Evolutionary conservation across 2,797 vertebrate species (phyloP), one percentile per base, ranked within the genome.

Genomic region (Paramormyrops hopkinsi): DNA sequence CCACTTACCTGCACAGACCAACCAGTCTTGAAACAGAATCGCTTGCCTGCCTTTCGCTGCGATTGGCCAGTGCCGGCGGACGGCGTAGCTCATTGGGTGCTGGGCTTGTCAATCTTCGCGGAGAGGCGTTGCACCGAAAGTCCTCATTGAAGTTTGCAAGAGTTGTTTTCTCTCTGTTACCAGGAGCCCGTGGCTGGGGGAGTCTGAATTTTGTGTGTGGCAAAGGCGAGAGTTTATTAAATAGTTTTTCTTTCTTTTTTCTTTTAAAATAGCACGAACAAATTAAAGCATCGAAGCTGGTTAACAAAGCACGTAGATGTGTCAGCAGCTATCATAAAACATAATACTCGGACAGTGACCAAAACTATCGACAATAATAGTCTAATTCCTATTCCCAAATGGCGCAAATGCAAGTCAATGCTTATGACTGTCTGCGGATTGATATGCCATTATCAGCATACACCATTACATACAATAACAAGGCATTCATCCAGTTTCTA

Each of bases 1-100:
- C 93, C 93, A 95, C 96, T 96, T 96, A 96, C 96, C 96, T 96
- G 96, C 95, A 95, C 95, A 93, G 95, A 94, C 95, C 96, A 95
- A 94, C 96, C 96, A 95, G 95, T 94, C 95, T 95, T 95, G 96
- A 95, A 95, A 94, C 93, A 95, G 93, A 94, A 92, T 91, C 94
- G 91, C 95, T 95, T 95, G 94, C 94, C 94, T 93, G 91, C 89
- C 89, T 73, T 90, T 88, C 90, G 9, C 89, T 88, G 41, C 91
- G 93, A 97, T 96, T 97, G 94, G 96, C 48, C 88, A 22, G 17
- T 2, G 87, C 7, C 19, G 12, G 88, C 50, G 89, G 90, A 87
- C 9, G 79, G 62, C 90, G 37, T 1, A 59, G 4, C 0, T 1
- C 83, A 95, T 95, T 96, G 95, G 96, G 44, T 85, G 1, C 4